phyloP scores from a whole-genome alignment of 2,797 vertebrate genomes.

The Hoplostethus mediterraneus region DNA sequence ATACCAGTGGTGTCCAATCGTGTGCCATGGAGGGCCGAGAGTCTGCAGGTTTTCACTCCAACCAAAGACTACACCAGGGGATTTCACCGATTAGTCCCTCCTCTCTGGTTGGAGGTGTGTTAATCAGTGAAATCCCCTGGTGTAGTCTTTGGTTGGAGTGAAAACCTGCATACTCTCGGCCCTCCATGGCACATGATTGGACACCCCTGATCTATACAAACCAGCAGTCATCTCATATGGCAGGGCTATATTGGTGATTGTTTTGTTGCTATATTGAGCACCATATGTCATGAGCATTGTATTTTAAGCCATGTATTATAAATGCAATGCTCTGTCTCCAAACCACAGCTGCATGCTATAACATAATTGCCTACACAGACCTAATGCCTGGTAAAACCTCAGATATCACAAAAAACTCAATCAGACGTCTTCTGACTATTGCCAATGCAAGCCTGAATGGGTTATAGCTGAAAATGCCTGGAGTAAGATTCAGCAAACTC shows the following conservation, averaged over 20 bases:
- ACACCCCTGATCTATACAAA: constrained; percentile 39
- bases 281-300: constrained; percentile 38
- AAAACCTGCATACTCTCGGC: too few relatives aligned
- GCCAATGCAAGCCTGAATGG: not conserved
- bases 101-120: too few relatives aligned
- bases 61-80: too few relatives aligned
- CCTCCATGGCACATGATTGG: too few relatives aligned
- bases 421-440: not conserved
- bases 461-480: too few relatives aligned
- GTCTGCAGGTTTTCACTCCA: too few relatives aligned
- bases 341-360: not conserved
- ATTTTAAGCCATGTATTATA: constrained; percentile 35
- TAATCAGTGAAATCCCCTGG: too few relatives aligned
- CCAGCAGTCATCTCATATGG: constrained; percentile 42
- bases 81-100: too few relatives aligned
- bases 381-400: not conserved
- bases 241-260: constrained; percentile 44
- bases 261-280: constrained; percentile 65
- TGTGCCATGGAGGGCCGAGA: too few relatives aligned
- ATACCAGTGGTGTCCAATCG: too few relatives aligned
- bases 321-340: constrained; percentile 1
- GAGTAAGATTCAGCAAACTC: constrained; percentile 3
- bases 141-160: too few relatives aligned
- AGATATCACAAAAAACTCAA: not conserved
- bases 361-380: not conserved